These are phyloP conservation scores for Perccottus glenii DNA, from an alignment of 2,113 vertebrate species.

Conservation along the genomic window DNA sequence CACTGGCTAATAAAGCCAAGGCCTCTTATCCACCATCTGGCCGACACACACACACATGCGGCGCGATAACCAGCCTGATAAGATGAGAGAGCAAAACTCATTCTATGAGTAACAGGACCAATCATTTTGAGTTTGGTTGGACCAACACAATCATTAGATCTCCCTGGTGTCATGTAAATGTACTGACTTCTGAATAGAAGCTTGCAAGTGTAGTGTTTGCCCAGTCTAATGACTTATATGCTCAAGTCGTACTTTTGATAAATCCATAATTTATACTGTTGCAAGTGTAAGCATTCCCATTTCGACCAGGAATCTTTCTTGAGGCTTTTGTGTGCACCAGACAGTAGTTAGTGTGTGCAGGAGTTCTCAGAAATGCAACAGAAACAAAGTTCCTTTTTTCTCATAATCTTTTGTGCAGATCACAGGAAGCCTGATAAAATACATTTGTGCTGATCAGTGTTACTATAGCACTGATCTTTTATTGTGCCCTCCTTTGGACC, in stretches of 20 bases:
- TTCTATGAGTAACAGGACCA: conserved; percentile 55
- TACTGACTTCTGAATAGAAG: neutral
- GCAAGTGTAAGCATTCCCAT: neutral
- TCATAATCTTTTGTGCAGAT: conserved; percentile 39
- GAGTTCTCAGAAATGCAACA: conserved; percentile 50
- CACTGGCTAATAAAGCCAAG: conserved; percentile 83
- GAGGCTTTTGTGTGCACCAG: neutral
- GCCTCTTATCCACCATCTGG: conserved; percentile 83
- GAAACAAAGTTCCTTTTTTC: conserved; percentile 37
- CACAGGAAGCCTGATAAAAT: conserved; percentile 63
- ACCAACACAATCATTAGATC: neutral
- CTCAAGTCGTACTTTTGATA: no score
- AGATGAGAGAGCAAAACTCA: conserved; percentile 69
- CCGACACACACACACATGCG: conserved; percentile 37
- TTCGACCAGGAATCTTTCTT: no score
- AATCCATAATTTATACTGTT: neutral
- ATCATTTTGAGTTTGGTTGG: conserved; percentile 14
- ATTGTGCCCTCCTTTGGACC: conserved; percentile 25
- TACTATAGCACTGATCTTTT: conserved; percentile 50
- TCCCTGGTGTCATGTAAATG: neutral
- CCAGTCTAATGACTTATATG: no score
- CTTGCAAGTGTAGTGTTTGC: neutral
- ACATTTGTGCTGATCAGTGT: conserved; percentile 43
- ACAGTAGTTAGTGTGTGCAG: neutral
- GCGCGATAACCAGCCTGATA: conserved; percentile 72